Conservation (phyloP, 2,797 vertebrate species). For the Rhynchonycteris naso region DNA sequence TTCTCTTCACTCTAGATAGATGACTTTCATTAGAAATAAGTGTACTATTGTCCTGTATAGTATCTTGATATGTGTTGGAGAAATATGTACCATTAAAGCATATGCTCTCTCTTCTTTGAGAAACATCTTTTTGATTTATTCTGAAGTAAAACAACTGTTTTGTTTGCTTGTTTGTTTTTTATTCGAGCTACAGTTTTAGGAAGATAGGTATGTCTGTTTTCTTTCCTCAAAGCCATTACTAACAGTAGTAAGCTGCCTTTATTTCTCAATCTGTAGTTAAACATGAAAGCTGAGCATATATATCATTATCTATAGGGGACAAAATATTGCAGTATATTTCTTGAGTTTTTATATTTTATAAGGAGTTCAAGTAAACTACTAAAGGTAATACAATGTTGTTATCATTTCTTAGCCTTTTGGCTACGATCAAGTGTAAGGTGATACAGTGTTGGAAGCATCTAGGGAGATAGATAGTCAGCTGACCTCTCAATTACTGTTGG, state of each 20-base stretch:
- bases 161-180: constrained; percentile 30
- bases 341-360: constrained; percentile 41
- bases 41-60: background rate
- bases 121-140: background rate
- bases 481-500: constrained; percentile 2
- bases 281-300: background rate
- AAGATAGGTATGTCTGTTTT: background rate
- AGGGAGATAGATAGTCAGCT: constrained; percentile 20
- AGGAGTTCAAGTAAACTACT: background rate
- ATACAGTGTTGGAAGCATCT: background rate
- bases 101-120: constrained; percentile 30
- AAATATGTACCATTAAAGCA: background rate
- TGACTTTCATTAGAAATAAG: constrained; percentile 8
- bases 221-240: background rate
- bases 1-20: background rate
- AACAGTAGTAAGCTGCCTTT: constrained; percentile 28
- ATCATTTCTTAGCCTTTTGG: too few species aligned
- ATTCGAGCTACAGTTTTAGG: background rate
- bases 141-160: constrained; percentile 19
- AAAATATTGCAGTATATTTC: background rate
- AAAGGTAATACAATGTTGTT: background rate
- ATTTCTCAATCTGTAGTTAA: constrained; percentile 46
- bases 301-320: background rate
- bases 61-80: background rate
- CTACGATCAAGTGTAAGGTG: background rate